These are phyloP conservation scores for Chironomus striatipennis DNA, from an alignment of 1,140 invertebrate genomes.

Conservation along the genomic window DNA sequence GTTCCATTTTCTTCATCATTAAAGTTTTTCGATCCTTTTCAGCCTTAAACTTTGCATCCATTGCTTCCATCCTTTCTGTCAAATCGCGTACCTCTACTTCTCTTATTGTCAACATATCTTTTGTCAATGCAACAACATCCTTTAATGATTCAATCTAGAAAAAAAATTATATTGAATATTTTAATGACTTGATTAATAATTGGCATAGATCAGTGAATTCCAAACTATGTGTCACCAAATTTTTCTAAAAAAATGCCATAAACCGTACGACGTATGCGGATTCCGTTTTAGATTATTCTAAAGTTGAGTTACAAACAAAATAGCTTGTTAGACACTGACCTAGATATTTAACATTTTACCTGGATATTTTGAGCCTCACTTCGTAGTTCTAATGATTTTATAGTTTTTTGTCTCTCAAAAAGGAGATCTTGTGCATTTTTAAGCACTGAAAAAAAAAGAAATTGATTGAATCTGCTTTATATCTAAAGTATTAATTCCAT, in stretches of 20 bases:
- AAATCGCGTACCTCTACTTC: background rate
- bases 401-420: constrained; percentile 5
- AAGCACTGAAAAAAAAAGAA: background rate
- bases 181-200: too few species aligned
- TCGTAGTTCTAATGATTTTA: background rate
- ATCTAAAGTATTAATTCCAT: background rate
- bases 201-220: too few species aligned
- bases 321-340: too few species aligned
- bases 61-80: background rate
- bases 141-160: background rate
- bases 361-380: constrained; percentile 11
- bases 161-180: background rate
- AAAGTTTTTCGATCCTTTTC: background rate
- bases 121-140: background rate
- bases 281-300: too few species aligned
- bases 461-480: background rate
- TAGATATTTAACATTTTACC: background rate
- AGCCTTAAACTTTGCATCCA: constrained; percentile 12
- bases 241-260: too few species aligned
- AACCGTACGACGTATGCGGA: too few species aligned
- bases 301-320: too few species aligned
- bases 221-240: too few species aligned
- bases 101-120: background rate
- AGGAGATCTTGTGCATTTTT: background rate
- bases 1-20: constrained; percentile 10